A percentile compares a stretch with the other conserved stretches of the same genome.
Evolutionary conservation across 2,888 invertebrate genomes (phyloP).

Genomic region (Spisula solida): DNA sequence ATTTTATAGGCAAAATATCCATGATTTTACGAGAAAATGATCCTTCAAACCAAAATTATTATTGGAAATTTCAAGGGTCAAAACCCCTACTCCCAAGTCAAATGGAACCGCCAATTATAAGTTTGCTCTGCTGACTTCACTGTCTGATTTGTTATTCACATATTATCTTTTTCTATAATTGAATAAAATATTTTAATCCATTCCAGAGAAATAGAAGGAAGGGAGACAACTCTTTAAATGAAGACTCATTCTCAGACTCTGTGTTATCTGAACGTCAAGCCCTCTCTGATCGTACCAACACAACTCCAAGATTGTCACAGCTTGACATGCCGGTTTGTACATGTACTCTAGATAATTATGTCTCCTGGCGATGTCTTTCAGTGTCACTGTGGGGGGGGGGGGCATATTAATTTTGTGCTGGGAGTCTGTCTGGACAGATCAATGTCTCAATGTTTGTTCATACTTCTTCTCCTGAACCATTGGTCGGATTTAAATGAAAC

Average conservation of each 20-base stretch:
- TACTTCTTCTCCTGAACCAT: not conserved
- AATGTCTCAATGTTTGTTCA: not conserved
- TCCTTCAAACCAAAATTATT: too few species aligned
- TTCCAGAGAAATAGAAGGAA: not conserved
- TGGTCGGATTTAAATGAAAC: not conserved
- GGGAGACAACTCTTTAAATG: slow-evolving; percentile 18
- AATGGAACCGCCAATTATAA: too few species aligned
- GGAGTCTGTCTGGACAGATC: not conserved
- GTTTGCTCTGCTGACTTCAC: too few species aligned
- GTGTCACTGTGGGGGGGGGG: too few species aligned
- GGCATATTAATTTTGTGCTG: not conserved
- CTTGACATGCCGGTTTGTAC: slow-evolving; percentile 31
- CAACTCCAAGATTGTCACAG: slow-evolving; percentile 24
- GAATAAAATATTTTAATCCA: not conserved
- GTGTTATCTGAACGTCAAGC: not conserved
- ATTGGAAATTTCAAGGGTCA: too few species aligned
- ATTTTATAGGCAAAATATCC: too few species aligned
- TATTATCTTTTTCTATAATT: too few species aligned
- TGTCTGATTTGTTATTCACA: too few species aligned
- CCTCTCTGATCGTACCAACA: slow-evolving; percentile 30
- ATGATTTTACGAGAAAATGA: too few species aligned
- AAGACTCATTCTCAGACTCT: not conserved
- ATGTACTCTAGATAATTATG: not conserved
- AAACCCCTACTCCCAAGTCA: too few species aligned
- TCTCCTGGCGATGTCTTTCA: too few species aligned